These are phyloP conservation scores for Mesorhabditis spiculigera DNA, from an alignment of 2,888 invertebrate genomes.

Conservation along the genomic window DNA sequence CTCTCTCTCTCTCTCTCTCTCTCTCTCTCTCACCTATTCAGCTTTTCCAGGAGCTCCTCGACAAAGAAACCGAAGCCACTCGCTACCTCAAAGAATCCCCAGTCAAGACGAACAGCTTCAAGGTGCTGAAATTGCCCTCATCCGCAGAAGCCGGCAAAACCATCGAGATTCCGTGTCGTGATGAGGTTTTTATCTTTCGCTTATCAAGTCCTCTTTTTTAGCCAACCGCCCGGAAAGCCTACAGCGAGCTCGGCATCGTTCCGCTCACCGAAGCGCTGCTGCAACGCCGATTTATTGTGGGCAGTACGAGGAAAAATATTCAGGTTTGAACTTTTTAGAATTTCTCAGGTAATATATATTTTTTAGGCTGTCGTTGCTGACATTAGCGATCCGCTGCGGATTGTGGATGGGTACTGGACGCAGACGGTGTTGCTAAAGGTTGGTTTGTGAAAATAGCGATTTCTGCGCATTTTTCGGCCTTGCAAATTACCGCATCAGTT, in stretches of 20 bases:
- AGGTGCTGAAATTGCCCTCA: no score
- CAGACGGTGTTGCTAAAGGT: neutral
- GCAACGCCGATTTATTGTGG: neutral
- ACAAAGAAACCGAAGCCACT: no score
- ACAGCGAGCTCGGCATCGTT: neutral
- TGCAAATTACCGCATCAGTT: no score
- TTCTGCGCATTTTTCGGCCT: no score
- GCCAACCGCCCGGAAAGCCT: neutral
- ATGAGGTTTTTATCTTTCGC: neutral
- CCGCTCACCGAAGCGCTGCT: neutral
- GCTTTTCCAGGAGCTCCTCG: no score
- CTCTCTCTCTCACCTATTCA: no score
- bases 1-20: no score
- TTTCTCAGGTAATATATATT: neutral
- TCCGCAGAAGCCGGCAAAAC: neutral
- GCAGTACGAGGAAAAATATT: constrained; percentile 4
- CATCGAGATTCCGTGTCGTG: neutral
- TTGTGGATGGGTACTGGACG: neutral
- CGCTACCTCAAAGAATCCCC: no score
- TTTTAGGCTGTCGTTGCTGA: neutral
- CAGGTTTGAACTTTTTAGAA: neutral
- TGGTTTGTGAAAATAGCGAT: neutral
- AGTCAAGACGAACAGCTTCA: no score
- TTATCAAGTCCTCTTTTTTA: neutral
- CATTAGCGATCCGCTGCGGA: neutral